phyloP scores from a whole-genome alignment of 1,140 invertebrate genomes.

The Ostrea denselamellosa region DNA sequence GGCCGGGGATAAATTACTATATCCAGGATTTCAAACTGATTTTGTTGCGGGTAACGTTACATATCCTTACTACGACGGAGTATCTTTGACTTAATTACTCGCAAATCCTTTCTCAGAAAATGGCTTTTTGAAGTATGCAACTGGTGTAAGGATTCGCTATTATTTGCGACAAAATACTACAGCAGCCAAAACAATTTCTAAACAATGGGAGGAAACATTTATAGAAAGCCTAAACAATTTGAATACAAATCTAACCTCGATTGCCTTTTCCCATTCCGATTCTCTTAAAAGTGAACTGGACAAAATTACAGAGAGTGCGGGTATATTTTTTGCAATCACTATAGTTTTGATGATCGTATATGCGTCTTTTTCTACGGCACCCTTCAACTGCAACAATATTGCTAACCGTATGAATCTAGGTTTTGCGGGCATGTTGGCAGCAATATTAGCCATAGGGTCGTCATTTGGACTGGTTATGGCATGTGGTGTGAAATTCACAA shows the following conservation, averaged over 20 bases:
- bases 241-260: background rate
- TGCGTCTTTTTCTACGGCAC: slow-evolving; percentile 82
- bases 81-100: background rate
- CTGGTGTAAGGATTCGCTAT: background rate
- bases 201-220: background rate
- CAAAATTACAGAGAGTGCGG: background rate
- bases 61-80: background rate
- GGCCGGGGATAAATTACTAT: background rate
- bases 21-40: background rate
- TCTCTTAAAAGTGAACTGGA: background rate
- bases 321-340: background rate
- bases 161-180: background rate
- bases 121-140: background rate
- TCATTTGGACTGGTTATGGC: background rate
- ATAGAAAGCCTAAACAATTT: background rate
- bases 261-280: background rate
- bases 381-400: background rate
- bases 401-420: slow-evolving; percentile 13
- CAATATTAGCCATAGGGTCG: background rate
- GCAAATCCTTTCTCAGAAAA: background rate
- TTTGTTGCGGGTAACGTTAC: background rate
- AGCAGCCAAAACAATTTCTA: background rate
- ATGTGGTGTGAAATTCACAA: background rate
- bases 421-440: background rate
- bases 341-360: slow-evolving; percentile 77